Evolutionary conservation across 2,888 invertebrate genomes (phyloP), one percentile per base, ranked within the genome.

Genomic region (Cryptosula pallasiana): DNA sequence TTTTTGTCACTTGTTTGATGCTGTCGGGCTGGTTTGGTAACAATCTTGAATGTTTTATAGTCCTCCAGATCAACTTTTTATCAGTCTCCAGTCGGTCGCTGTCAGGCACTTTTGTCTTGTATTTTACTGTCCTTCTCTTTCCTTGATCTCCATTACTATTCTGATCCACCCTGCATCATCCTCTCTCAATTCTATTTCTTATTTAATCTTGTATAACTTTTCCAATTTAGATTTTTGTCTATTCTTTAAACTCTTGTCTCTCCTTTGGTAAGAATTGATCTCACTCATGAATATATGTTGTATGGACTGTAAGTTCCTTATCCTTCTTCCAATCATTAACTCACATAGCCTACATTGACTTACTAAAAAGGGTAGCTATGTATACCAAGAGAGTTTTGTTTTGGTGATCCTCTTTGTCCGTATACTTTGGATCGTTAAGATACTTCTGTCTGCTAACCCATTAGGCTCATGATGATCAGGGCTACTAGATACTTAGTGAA

Each of bases 381-480:
- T 57, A 57, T n/a, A 23, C 57, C 25, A 57, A 5, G 3, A 57
- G 25, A 25, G 57, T 23, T 23, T n/a, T n/a, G n/a, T 57, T 57
- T 25, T 57, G 5, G 57, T 57, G n/a, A n/a, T n/a, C n/a, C n/a
- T n/a, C 57, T 57, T 57, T 5, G 3, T 57, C 57, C 57, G n/a
- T 23, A 57, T 9, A 5, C 57, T 25, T 57, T 57, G 5, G 3
- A 57, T 25, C 5, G 57, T 57, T 25, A 13, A 9, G 9, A 45
- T 20, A 45, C 45, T 45, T 45, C 45, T 57, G 13, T 57, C 57
- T 57, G 57, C 57, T 25, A 57, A 25, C 5, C 57, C 57, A 57
- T 57, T 57, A 57, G n/a, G 3, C 25, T 57, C 57, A 25, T 13
- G 57, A 25, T 57, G 25, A 5, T 13, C 5, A 16, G 13, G 57